Evolutionary conservation across 1,140 invertebrate genomes (phyloP), one percentile per base, ranked within the genome.

Genomic region (Drosophila neocordata): DNA sequence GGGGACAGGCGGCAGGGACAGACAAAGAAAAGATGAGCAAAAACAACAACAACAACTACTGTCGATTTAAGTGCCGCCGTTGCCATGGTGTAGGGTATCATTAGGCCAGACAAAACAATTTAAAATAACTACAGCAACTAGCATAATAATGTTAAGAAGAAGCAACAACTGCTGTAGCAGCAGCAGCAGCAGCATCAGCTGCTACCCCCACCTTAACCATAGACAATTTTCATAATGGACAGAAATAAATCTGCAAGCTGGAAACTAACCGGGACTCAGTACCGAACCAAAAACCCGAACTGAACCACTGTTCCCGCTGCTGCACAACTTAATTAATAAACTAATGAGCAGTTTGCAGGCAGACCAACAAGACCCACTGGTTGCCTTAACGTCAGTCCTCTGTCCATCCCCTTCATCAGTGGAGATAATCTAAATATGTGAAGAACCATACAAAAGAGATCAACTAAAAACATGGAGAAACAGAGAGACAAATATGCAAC

Each of bases 321-420:
- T 35, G 34, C 83, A 88, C 83, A 88, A 88, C 83, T 88, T 88
- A 88, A 88, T 88, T 88, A 88, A 88, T 88, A 88, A 88, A 88
- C 84, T 88, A 88, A 88, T 88, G 83, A 88, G 83, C 83, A 88
- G 84, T 83, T 87, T 83, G 83, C 79, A 69, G 67, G 31, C 75
- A 52, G 58, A 61, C 53, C 57, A 64, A 62, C 81, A 48, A 65
- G 74, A 11, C 44, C 37, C 35, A 18, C 41, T 31, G 31, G 18
- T 31, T 20, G 3, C 38, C 22, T 22, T 1, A 7, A 8, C 51
- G 48, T 5, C 31, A 12, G 44, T 7, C 27, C 22, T 24, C 22
- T 24, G 22, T 0, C 1, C 27, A 31, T 31, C 6, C 0, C 20
- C 18, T 51, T n/a, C 62, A 75, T 62, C 75, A 57, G 8, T 44